Base-by-base conservation (phyloP, 1,140 invertebrate genomes). In the Proales similis region DNA sequence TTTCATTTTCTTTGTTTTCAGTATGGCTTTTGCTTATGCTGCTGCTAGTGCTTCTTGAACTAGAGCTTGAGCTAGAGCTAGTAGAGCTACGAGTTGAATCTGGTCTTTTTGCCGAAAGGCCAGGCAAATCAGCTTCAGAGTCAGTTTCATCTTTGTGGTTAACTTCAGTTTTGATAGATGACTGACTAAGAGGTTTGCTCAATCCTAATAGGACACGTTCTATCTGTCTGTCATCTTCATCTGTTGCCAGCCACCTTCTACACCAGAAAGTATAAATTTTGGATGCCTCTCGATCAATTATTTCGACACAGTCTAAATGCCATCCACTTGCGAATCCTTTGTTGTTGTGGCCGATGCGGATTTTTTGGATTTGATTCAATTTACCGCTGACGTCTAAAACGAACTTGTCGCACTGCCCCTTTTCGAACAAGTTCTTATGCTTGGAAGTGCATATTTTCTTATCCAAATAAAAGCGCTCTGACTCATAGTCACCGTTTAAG, bases 191-290 rank as follows among this genome's bases (percentile, higher is more conserved):
- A n/a, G n/a, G n/a, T n/a, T n/a, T n/a, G n/a, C n/a, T n/a, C n/a
- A n/a, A n/a, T n/a, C n/a, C n/a, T n/a, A n/a, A n/a, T 9, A 36
- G 14, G 14, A 36, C 33, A 9, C 33, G 9, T 36, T 36, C 33
- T 9, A 36, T 36, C 33, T 36, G 9, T 9, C 33, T 14, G 14
- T 42, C 9, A 0, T 36, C 36, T 39, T 57, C 51, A 7, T 39
- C 68, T 12, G 60, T 48, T 0, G 73, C 68, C 19, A 74, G 57
- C 73, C 73, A 74, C 0, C 69, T 66, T 3, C 67, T 20, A 64
- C 73, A 74, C 6, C 71, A 70, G 63, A 74, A 74, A 45, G 69
- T 66, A 64, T 70, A 74, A 2, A 71, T 71, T 7, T 65, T 65
- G 4, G 65, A 65, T 43, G 63, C 63, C 7, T 72, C 69, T 32